These are phyloP conservation scores for Mystacides longicornis DNA, from an alignment of 2,888 invertebrate species.

Conservation along the genomic window DNA sequence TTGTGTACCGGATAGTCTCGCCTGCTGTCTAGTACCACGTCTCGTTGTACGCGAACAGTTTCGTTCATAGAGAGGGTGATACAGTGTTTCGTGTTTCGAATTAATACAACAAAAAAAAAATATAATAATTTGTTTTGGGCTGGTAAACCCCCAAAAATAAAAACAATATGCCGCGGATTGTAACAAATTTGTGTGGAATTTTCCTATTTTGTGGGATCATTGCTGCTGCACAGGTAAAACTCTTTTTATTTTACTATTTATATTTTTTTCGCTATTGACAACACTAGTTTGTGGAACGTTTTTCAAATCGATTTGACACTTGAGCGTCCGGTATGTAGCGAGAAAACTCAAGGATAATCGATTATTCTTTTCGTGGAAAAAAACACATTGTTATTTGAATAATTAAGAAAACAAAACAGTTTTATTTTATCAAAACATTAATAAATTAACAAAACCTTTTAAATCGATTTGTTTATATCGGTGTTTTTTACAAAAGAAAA, in stretches of 20 bases:
- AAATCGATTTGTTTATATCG: not conserved
- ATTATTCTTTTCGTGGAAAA: constrained; percentile 16
- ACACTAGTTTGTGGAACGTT: constrained; percentile 5
- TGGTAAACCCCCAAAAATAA: constrained; percentile 36
- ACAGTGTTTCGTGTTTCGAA: constrained; percentile 21
- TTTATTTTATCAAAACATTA: not conserved
- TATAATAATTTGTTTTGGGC: constrained; percentile 17
- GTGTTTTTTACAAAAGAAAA: too few relatives aligned
- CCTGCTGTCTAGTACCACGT: constrained; percentile 15
- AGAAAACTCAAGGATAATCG: constrained; percentile 17
- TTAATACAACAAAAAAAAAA: too few relatives aligned
- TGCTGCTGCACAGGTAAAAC: constrained; percentile 48
- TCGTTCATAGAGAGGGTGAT: constrained; percentile 18
- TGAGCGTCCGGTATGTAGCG: constrained; percentile 15
- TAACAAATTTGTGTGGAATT: constrained; percentile 54
- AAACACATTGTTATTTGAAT: constrained; percentile 3
- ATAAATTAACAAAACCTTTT: not conserved
- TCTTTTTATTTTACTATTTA: constrained; percentile 6
- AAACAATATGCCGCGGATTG: constrained; percentile 51
- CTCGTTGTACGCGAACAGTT: constrained; percentile 20
- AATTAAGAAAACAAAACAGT: not conserved
- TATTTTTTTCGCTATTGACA: not conserved
- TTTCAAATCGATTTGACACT: constrained; percentile 19
- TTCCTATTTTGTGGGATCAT: constrained; percentile 52
- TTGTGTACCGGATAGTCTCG: not conserved